Base-by-base conservation (phyloP, 2,888 invertebrate species). In the Rotaria macrura region DNA sequence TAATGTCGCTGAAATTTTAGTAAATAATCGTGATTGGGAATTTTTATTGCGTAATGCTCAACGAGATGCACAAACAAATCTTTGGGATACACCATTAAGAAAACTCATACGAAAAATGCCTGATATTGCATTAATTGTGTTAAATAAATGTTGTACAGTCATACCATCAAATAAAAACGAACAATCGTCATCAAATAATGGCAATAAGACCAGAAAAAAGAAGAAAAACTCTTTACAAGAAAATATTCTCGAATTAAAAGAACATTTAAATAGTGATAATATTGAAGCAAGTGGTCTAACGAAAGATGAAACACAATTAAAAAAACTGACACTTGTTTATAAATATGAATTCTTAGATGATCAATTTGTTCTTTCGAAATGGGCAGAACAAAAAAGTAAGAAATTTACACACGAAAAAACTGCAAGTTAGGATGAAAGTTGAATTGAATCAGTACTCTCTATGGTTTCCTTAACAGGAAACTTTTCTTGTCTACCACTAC, bases 51-150 rank as follows among this genome's bases (percentile, higher is more conserved):
- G 89, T 57, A 91, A 92, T 88, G 90, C 88, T 85, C n/a, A 89
- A 85, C 43, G 89, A 90, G 0, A 87, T 88, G 0, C 89, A 89
- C 83, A 87, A 89, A 25, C 88, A 88, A 84, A 89, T 88, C 17
- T 89, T 89, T 7, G 89, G 43, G 79, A 90, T 84, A 92, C 92
- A 4, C 92, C 92, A 23, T 90, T 92, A 89, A 89, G 92, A 84
- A 90, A 91, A 88, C 90, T 92, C 34, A 91, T 92, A 87, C 88
- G 89, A 86, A 91, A 91, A 87, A 91, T 92, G 90, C 92, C 92
- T 87, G 92, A 91, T 91, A 88, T 88, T 43, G 79, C 79, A 40
- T 43, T 79, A n/a, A 40, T 43, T 43, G 79, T 79, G 3, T 43
- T 79, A n/a, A 43, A 79, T 79, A 79, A 43, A 43, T 79, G 79